Evolutionary conservation across 2,888 invertebrate genomes (phyloP).

Genomic region (Dimorphilus gyrociliatus): DNA sequence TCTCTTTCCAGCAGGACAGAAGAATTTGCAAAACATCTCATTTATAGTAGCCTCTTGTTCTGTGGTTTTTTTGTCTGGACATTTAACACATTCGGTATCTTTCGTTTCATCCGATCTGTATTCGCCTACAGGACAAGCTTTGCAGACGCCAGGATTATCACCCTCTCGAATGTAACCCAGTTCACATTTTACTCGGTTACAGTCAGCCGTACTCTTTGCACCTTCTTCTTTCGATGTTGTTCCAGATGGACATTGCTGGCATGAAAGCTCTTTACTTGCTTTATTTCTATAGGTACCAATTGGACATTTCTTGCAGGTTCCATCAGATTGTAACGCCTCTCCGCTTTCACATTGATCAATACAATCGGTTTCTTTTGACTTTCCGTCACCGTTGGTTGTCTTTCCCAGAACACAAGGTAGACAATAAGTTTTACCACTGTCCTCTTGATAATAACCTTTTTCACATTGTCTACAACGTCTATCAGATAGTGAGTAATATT

Average conservation of each 20-base stretch:
- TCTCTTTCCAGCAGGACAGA: too few species aligned
- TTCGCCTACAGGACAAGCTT: not conserved
- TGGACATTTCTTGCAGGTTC: not conserved
- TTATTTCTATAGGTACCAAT: not conserved
- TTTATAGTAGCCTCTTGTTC: too few species aligned
- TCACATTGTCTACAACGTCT: not conserved
- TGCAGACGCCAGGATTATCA: too few species aligned
- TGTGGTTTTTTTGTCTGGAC: too few species aligned
- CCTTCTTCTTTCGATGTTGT: too few species aligned
- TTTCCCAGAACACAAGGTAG: not conserved
- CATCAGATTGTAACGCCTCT: not conserved
- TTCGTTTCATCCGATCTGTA: slow-evolving; percentile 32
- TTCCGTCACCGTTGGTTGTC: not conserved
- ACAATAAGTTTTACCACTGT: slow-evolving; percentile 1
- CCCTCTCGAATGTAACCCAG: too few species aligned
- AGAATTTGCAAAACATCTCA: too few species aligned
- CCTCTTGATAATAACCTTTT: slow-evolving; percentile 2
- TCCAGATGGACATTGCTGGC: not conserved
- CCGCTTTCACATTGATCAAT: slow-evolving; percentile 1
- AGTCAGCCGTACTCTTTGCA: too few species aligned
- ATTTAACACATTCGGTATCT: too few species aligned
- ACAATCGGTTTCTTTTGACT: not conserved
- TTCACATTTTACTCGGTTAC: too few species aligned
- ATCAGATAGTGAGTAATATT: not conserved
- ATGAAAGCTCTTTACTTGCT: not conserved